Evolutionary conservation across 2,888 invertebrate genomes (phyloP), one percentile per base, ranked within the genome.

Genomic region (Aspidiotus destructor): DNA sequence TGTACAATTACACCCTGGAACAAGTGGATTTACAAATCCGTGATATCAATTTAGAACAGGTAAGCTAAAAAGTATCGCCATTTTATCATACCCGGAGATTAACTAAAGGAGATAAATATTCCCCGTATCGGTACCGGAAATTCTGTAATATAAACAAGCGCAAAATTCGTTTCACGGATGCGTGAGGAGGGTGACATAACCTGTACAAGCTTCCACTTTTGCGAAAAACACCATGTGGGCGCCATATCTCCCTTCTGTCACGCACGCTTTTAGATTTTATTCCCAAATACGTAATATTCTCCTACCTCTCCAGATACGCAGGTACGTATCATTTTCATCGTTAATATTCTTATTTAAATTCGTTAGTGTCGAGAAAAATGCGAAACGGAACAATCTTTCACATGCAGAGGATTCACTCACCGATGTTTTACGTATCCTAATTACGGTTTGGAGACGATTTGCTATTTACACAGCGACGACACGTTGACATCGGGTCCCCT

Each of bases 391-490:
- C 77, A 78, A 10, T 80, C 80, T 41, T 90, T 89, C 76, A 81
- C 85, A 72, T 90, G 89, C 74, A 82, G 87, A 71, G 88, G 87
- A 7, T 88, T 85, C 74, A 86, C 86, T 1, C 72, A 76, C 60
- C 71, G 70, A 61, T 71, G 71, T 70, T 17, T 55, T 7, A 16
- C 15, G 7, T n/a, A 16, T 16, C 17, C 58, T 7, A 61, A 41
- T 16, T 58, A 64, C 54, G 54, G 60, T 15, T 57, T 71, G 17
- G 70, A 72, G 28, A 76, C 77, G 55, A 73, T 79, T 70, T 91
- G 90, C 74, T 81, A 85, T 71, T 79, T 92, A 60, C 90, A 91
- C 78, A 87, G 89, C 70, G 90, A 91, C 77, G 90, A 92, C 76
- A 85, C 87, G 65, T 83, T 87, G 73, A 85, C 88, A n/a, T 82